phyloP scores from a whole-genome alignment of 2,888 invertebrate genomes.

The Orchesella flavescens region DNA sequence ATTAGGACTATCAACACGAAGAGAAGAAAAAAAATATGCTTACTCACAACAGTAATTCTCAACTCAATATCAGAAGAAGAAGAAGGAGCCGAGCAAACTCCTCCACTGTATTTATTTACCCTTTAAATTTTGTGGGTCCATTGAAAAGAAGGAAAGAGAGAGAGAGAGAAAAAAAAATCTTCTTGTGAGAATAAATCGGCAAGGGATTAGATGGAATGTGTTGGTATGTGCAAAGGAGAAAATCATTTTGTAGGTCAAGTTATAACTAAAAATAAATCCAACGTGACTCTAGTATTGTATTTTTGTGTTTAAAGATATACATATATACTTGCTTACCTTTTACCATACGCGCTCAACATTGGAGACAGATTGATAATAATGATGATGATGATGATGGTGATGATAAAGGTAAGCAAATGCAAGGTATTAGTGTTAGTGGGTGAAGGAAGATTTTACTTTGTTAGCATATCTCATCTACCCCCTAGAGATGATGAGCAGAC shows the following conservation, averaged over 20 bases:
- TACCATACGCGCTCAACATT: not conserved
- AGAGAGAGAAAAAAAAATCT: too few species aligned
- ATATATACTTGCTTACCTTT: not conserved
- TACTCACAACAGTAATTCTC: conserved; percentile 15
- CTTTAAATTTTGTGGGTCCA: conserved; percentile 28
- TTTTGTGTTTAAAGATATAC: conserved; percentile 25
- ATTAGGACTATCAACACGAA: too few species aligned
- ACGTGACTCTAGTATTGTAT: conserved; percentile 50
- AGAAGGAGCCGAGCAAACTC: conserved; percentile 25
- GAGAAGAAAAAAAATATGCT: conserved; percentile 10
- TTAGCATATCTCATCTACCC: conserved; percentile 57
- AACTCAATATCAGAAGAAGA: not conserved
- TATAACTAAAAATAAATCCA: conserved; percentile 65
- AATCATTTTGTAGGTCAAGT: conserved; percentile 66
- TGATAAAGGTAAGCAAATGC: conserved; percentile 25
- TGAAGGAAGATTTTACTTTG: conserved; percentile 57
- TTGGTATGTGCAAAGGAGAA: conserved; percentile 55
- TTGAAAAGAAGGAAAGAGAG: not conserved
- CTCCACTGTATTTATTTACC: conserved; percentile 37
- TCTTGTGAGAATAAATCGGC: not conserved
- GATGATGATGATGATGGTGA: conserved; percentile 31
- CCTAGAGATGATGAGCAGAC: conserved; percentile 37
- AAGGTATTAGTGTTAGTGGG: conserved; percentile 36
- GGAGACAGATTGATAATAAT: conserved; percentile 55
- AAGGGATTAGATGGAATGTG: not conserved